These are phyloP conservation scores for Horisme vitalbata DNA, from an alignment of 2,888 invertebrate genomes.

Conservation along the genomic window DNA sequence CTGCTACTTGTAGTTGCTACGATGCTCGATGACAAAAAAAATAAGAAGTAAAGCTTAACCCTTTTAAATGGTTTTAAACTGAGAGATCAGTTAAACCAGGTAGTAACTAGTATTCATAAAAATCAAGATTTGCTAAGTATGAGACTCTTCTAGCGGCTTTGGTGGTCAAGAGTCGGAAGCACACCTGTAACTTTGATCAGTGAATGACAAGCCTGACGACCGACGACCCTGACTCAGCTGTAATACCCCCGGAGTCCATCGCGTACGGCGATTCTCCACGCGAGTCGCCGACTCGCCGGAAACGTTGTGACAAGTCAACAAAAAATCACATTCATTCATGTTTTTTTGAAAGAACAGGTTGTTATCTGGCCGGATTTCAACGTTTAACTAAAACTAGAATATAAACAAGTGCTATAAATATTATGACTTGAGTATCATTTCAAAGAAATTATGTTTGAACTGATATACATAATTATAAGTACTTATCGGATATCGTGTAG, in stretches of 20 bases:
- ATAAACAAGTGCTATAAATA: constrained; percentile 14
- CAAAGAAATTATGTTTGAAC: too few species aligned
- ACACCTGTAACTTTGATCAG: constrained; percentile 18
- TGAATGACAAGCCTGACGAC: constrained; percentile 17
- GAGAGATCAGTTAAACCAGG: too few species aligned
- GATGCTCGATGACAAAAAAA: too few species aligned
- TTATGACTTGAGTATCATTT: constrained; percentile 7
- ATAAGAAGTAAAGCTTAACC: too few species aligned
- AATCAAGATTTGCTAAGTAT: too few species aligned
- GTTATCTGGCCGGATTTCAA: constrained; percentile 31
- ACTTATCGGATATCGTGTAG: too few species aligned
- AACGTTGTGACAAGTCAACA: constrained; percentile 79
- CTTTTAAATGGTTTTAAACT: too few species aligned
- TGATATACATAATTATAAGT: neutral
- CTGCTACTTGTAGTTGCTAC: too few species aligned
- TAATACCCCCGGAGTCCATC: constrained; percentile 56
- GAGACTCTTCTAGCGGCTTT: neutral
- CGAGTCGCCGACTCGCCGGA: constrained; percentile 66
- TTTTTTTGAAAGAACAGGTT: constrained; percentile 66
- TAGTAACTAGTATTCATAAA: too few species aligned
- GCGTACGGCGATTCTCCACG: constrained; percentile 80
- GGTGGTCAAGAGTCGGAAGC: constrained; percentile 20
- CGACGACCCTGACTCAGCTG: constrained; percentile 33
- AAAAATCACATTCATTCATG: constrained; percentile 79
- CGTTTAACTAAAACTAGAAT: constrained; percentile 20